phyloP scores from a whole-genome alignment of 2,888 invertebrate genomes.

The Cephonodes hylas region DNA sequence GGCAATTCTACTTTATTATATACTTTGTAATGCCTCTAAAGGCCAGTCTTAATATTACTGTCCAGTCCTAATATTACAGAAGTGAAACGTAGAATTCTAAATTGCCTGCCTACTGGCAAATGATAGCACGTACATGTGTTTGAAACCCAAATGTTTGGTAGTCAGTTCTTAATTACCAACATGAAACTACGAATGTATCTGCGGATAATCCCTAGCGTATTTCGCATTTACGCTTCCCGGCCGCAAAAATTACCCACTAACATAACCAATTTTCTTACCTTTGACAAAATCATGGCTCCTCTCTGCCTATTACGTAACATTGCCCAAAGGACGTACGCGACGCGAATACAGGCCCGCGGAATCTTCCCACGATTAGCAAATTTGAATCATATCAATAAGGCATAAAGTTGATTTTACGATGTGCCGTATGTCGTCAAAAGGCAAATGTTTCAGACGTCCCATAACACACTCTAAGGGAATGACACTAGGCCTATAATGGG shows the following conservation, averaged over 20 bases:
- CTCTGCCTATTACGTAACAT: constrained; percentile 76
- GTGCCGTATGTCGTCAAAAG: constrained; percentile 43
- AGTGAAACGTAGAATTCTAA: too few relatives aligned
- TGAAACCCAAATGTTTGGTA: background rate
- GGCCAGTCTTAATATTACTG: too few relatives aligned
- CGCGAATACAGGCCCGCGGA: constrained; percentile 58
- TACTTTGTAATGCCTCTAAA: too few relatives aligned
- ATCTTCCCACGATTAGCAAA: constrained; percentile 46
- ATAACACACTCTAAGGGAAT: constrained; percentile 58
- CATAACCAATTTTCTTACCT: constrained; percentile 80
- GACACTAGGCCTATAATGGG: constrained; percentile 62
- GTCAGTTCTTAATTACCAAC: background rate
- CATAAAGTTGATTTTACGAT: constrained; percentile 61
- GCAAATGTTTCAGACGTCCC: constrained; percentile 45
- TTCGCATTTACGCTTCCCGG: constrained; percentile 55
- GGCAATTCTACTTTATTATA: too few relatives aligned
- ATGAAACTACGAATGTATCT: background rate
- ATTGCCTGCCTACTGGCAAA: background rate
- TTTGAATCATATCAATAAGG: constrained; percentile 64
- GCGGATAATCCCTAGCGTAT: constrained; percentile 39
- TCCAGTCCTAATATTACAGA: too few relatives aligned
- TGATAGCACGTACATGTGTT: background rate
- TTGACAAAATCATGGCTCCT: constrained; percentile 76
- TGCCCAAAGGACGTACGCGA: constrained; percentile 77
- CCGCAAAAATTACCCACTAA: constrained; percentile 70